Evolutionary conservation across 1,140 invertebrate genomes (phyloP).

Genomic region (Drosophila trapezifrons): DNA sequence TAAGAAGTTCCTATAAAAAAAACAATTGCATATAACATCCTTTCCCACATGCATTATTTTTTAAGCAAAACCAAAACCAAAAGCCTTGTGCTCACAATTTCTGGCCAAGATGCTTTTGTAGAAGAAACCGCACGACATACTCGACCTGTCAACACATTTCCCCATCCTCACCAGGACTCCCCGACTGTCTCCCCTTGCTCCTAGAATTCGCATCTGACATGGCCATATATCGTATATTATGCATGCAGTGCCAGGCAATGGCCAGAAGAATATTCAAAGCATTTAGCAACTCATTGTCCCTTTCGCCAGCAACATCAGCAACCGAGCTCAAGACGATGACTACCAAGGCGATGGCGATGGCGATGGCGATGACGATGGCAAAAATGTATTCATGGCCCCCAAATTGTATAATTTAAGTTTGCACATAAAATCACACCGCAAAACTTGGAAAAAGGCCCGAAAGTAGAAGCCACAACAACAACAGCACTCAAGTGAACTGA

Average conservation of each 20-base stretch:
- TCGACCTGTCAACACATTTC: constrained; percentile 48
- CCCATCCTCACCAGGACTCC: neutral
- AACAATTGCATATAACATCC: neutral
- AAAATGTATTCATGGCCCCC: constrained; percentile 77
- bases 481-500: constrained; percentile 56
- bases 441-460: constrained; percentile 55
- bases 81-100: constrained; percentile 43
- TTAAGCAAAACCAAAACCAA: constrained; percentile 34
- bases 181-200: neutral
- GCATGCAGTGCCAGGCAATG: constrained; percentile 72
- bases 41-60: constrained; percentile 6
- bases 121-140: constrained; percentile 61
- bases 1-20: too few species aligned
- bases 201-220: constrained; percentile 44
- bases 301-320: constrained; percentile 54
- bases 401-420: constrained; percentile 83
- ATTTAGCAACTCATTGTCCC: constrained; percentile 82
- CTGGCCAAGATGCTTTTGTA: constrained; percentile 33
- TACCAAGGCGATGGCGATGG: constrained; percentile 27
- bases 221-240: constrained; percentile 66
- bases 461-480: constrained; percentile 46
- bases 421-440: constrained; percentile 81
- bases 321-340: constrained; percentile 28
- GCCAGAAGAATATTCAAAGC: constrained; percentile 80
- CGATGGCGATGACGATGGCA: constrained; percentile 34